Evolutionary conservation across 2,888 invertebrate genomes (phyloP), one percentile per base, ranked within the genome.

Genomic region (Timandra comae): DNA sequence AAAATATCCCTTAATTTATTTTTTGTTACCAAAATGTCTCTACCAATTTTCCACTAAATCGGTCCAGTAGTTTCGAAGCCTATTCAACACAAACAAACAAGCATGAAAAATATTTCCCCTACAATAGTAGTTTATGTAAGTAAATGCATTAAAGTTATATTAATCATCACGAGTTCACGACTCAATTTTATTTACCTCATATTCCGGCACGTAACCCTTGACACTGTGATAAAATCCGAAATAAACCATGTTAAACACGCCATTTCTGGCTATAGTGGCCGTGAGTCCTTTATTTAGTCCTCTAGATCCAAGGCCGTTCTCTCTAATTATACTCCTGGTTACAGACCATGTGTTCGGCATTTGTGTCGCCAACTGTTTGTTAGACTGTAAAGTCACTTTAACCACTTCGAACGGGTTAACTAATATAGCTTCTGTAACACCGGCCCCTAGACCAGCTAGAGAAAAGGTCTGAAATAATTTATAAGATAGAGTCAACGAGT

Each of bases 381-480:
- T 92, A 0, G 94, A 90, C 66, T 95, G 95, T 41, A 95, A 75
- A 1, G 91, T 91, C n/a, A 98, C 96, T 88, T 98, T 98, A 0
- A 98, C 95, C 19, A 97, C 96, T 88, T 98, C 97, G 69, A 97
- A 97, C 0, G 97, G 97, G 80, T 97, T 97, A 0, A 97, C 94
- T 33, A 97, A 87, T 42, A 97, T 88, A 3, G 93, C 96, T 81
- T 98, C 97, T n/a, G 97, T 94, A 2, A 95, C 77, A 29, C 98
- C 98, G 27, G 97, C 94, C 35, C 92, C 91, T 7, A 97, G 82
- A 24, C 98, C 98, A 41, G 98, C 95, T 55, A 96, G 71, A 2
- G 96, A 91, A 72, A 94, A 95, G 9, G 95, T 94, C 94, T 97
- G 77, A 25, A 34, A 24, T 24, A 22, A 22, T 9, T n/a, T n/a